Evolutionary conservation across 2,888 invertebrate species (phyloP), one percentile per base, ranked within the genome.

Genomic region (Corythucha ciliata): DNA sequence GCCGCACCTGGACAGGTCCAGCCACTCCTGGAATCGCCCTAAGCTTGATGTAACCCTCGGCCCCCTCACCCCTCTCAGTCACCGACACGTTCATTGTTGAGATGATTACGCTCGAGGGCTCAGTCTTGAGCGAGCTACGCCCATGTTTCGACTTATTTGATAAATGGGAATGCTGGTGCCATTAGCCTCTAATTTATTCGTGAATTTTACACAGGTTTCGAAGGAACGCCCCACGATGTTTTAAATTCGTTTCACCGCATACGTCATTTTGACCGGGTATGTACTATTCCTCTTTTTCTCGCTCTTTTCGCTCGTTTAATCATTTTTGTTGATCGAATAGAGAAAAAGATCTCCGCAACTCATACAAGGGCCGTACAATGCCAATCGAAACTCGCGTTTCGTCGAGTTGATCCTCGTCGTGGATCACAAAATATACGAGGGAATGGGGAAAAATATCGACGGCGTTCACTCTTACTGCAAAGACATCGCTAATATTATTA

Each of bases 401-500:
- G 86, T 93, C 54, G 92, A 93, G 67, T 70, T 93, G 63, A 87
- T 90, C 51, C 72, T 93, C 55, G 92, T 93, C 4, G 84, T 89
- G 12, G 92, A 93, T 70, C 79, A 87, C 67, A 77, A 80, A 59
- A 85, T 91, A 70, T 97, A 76, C 70, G 78, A 78, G 55, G 83
- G 85, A 29, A 78, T 88, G 59, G 83, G 83, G 2, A 81, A 83
- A 63, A 83, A 79, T 64, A 67, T 80, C 47, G 72, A 75, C 52
- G 79, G 76, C 49, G 85, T 92, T 26, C 79, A 88, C 64, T 76
- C 80, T 32, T 84, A 90, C 66, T 81, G 91, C 68, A 92, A 93
- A 70, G 86, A 89, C 65, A 87, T 97, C 59, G 90, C 91, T 48
- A 94, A 94, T 67, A 90, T 94, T 64, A 89, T 96, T 61, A 96